A percentile compares a stretch with the other conserved stretches of the same genome.
Evolutionary conservation across 1,140 invertebrate genomes (phyloP).

Genomic region (Brachionus calyciflorus): DNA sequence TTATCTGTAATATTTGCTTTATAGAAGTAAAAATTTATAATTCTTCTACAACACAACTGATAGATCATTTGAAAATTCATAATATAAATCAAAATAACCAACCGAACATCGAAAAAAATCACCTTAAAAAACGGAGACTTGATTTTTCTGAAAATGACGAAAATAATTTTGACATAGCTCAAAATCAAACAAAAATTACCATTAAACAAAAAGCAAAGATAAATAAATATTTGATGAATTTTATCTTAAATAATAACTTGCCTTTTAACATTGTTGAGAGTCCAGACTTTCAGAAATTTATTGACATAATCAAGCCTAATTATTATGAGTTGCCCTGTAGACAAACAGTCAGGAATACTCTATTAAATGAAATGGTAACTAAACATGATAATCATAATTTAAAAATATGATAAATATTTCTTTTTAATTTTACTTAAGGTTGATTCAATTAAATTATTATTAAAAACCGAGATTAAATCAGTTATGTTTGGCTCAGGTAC

Average conservation of each 20-base stretch:
- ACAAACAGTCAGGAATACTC: not conserved
- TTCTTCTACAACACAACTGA: no score
- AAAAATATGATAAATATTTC: not conserved
- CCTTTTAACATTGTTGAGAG: not conserved
- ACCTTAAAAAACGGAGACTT: not conserved
- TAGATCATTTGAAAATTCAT: no score
- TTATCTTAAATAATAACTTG: not conserved
- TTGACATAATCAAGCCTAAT: not conserved
- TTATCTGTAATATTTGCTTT: no score
- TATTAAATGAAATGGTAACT: not conserved
- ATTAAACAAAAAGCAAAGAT: not conserved
- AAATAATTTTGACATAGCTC: not conserved
- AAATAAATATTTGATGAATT: not conserved
- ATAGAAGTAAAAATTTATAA: no score
- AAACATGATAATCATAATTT: not conserved
- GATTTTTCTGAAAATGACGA: not conserved
- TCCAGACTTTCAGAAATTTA: not conserved
- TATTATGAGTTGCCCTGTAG: not conserved
- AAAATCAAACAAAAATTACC: not conserved
- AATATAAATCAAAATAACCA: no score
- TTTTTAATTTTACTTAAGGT: not conserved
- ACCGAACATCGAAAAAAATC: no score
- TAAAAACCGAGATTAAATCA: not conserved
- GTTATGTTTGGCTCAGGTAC: not conserved
- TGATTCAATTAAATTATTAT: not conserved